Percentiles rank a stretch among this genome's conserved stretches.
These are phyloP conservation scores for Rhynchophorus ferrugineus DNA, from an alignment of 1,140 invertebrate species.

Conservation along the genomic window DNA sequence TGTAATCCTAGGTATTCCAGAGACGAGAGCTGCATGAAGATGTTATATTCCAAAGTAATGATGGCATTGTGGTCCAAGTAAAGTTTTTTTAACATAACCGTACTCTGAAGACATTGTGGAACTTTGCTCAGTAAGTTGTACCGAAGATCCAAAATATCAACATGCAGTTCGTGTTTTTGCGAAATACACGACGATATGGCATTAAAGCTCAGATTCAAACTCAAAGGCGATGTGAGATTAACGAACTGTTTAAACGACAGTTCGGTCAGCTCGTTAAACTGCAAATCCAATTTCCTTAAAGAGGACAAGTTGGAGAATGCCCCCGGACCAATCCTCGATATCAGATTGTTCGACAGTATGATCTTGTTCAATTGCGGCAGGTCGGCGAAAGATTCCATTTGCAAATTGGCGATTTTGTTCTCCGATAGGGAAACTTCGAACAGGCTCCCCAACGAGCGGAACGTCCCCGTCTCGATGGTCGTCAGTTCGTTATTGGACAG, in stretches of 20 bases:
- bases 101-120: conserved; percentile 53
- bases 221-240: conserved; percentile 57
- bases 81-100: conserved; percentile 57
- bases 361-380: conserved; percentile 61
- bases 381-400: conserved; percentile 53
- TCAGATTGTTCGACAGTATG: conserved; percentile 59
- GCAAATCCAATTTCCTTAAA: conserved; percentile 61
- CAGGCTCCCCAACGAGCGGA: conserved; percentile 54
- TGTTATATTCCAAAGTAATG: conserved; percentile 57
- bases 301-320: conserved; percentile 62
- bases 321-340: conserved; percentile 51
- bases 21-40: conserved; percentile 58
- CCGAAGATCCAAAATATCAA: conserved; percentile 63
- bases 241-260: conserved; percentile 59
- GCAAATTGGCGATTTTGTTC: conserved; percentile 57
- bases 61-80: conserved; percentile 70
- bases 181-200: conserved; percentile 53
- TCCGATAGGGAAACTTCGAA: conserved; percentile 63
- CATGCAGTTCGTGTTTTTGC: conserved; percentile 47
- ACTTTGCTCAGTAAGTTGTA: conserved; percentile 59
- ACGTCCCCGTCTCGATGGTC: conserved; percentile 53
- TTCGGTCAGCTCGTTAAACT: conserved; percentile 59
- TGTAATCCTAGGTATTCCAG: conserved; percentile 68
- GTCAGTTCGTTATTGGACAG: conserved; percentile 66
- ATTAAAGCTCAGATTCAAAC: conserved; percentile 64